phyloP scores from a whole-genome alignment of 2,888 invertebrate species.

The Trisateles emortualis region DNA sequence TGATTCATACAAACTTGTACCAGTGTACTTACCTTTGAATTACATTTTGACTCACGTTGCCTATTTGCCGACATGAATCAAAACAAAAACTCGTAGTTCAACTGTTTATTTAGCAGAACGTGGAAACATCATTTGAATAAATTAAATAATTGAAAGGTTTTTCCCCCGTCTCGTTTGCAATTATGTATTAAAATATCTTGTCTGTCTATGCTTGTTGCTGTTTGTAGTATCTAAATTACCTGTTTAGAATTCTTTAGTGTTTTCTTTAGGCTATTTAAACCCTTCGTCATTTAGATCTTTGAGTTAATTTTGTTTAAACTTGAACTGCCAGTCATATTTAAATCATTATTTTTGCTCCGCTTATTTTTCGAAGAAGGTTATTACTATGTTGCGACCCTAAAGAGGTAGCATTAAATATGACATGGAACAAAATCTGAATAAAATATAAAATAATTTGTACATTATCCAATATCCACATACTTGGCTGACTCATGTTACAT shows the following conservation, averaged over 20 bases:
- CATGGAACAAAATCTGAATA: too few species aligned
- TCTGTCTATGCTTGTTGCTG: background rate
- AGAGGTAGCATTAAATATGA: too few species aligned
- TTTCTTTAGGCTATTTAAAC: too few species aligned
- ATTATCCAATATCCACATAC: too few species aligned
- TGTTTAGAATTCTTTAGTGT: background rate
- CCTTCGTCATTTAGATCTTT: too few species aligned
- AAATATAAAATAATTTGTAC: too few species aligned
- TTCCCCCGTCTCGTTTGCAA: slow-evolving; percentile 14
- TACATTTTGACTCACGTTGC: slow-evolving; percentile 22
- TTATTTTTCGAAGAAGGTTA: too few species aligned
- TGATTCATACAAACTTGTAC: slow-evolving; percentile 19
- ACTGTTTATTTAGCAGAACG: slow-evolving; percentile 14
- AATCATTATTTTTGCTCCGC: too few species aligned
- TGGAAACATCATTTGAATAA: slow-evolving; percentile 10
- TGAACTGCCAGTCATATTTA: too few species aligned
- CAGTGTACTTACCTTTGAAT: slow-evolving; percentile 7
- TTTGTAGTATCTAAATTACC: background rate
- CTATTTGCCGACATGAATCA: slow-evolving; percentile 18
- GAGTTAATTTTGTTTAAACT: too few species aligned
- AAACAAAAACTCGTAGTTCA: slow-evolving; percentile 18
- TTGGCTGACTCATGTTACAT: too few species aligned
- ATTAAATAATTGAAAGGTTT: slow-evolving; percentile 4
- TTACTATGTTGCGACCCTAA: too few species aligned
- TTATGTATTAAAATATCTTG: slow-evolving; percentile 6